These are phyloP conservation scores for Ficedula albicollis DNA, from an alignment of 2,797 vertebrate genomes.

Conservation along the genomic window DNA sequence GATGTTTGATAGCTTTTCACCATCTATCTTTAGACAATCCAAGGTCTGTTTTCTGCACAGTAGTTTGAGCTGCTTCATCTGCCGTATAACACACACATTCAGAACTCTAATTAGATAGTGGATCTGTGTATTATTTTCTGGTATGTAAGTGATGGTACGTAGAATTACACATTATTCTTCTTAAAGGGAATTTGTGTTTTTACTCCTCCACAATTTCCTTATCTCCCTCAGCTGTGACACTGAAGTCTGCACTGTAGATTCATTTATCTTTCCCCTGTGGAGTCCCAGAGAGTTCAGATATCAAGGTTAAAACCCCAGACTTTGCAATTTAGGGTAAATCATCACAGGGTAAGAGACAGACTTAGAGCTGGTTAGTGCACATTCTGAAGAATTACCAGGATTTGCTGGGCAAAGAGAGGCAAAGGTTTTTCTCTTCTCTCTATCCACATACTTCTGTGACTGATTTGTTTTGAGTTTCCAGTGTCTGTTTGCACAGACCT, in stretches of 20 bases:
- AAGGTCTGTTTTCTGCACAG: conserved; percentile 11
- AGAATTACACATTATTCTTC: not conserved
- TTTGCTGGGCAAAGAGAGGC: not conserved
- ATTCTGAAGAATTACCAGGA: conserved; percentile 10
- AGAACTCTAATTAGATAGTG: not conserved
- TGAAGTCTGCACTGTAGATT: not conserved
- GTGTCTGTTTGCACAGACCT: conserved; percentile 39
- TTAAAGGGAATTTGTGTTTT: not conserved
- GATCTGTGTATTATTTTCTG: not conserved
- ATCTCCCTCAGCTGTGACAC: not conserved
- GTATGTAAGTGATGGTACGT: not conserved
- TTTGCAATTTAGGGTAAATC: not conserved
- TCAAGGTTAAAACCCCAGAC: not conserved
- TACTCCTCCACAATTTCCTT: not conserved
- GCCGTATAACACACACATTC: not conserved
- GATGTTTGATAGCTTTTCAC: not conserved
- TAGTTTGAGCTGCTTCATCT: not conserved
- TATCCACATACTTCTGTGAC: not conserved
- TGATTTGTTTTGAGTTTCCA: conserved; percentile 43
- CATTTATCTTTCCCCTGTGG: not conserved
- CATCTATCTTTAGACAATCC: conserved; percentile 37
- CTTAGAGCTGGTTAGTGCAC: not conserved
- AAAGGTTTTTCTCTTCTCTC: not conserved
- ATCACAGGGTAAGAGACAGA: not conserved
- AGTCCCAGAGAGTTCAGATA: not conserved